Evolutionary conservation across 2,888 invertebrate species (phyloP).

Genomic region (Anorthoa munda): DNA sequence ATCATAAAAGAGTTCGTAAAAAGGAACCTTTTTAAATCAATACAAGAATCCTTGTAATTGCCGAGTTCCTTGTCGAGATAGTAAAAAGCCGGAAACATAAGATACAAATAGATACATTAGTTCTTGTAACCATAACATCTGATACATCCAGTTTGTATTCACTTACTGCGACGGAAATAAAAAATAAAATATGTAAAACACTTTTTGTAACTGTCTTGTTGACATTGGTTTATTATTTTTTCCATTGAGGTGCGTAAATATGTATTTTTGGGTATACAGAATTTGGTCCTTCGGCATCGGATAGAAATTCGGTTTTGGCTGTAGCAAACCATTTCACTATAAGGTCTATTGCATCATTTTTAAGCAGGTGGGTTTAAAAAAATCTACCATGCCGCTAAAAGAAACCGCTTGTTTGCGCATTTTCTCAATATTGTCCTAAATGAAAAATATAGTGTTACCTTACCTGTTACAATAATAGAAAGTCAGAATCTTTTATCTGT

Average conservation of each 20-base stretch:
- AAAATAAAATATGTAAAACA: conserved; percentile 46
- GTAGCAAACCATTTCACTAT: background rate
- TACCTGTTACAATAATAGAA: conserved; percentile 5
- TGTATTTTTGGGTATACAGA: background rate
- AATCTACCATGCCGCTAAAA: too few relatives aligned
- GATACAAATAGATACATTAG: conserved; percentile 88
- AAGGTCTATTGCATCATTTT: too few relatives aligned
- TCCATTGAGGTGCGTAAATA: background rate
- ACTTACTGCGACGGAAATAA: conserved; percentile 65
- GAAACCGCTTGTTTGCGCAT: background rate
- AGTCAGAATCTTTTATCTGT: conserved; percentile 12
- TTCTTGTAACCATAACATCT: conserved; percentile 83
- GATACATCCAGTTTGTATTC: conserved; percentile 79
- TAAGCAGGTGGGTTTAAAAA: too few relatives aligned
- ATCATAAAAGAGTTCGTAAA: background rate
- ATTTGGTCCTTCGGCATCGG: background rate
- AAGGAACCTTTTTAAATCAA: background rate
- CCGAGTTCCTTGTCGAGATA: conserved; percentile 60
- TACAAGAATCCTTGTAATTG: conserved; percentile 69
- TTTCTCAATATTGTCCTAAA: background rate
- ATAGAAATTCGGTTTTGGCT: background rate
- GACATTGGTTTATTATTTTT: background rate
- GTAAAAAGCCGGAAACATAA: conserved; percentile 85
- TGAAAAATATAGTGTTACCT: background rate
- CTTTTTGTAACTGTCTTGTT: conserved; percentile 34